Evolutionary conservation across 2,888 invertebrate genomes (phyloP).

Genomic region (Drosophila ustulata): DNA sequence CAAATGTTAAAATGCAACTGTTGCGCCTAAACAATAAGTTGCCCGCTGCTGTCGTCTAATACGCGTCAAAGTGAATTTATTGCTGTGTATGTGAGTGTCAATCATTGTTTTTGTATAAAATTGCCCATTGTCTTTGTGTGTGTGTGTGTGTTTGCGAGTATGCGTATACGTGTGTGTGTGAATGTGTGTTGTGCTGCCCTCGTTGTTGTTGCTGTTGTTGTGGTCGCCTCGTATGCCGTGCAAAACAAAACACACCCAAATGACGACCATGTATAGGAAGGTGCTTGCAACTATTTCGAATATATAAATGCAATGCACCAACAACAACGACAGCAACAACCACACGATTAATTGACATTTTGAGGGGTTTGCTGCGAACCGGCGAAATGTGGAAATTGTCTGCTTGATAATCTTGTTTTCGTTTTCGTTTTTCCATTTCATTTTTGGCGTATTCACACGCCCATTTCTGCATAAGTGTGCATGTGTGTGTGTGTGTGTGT

Average conservation of each 20-base stretch:
- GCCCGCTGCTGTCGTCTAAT: constrained; percentile 26
- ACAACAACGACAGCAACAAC: neutral
- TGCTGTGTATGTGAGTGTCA: constrained; percentile 51
- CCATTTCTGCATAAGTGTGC: constrained; percentile 45
- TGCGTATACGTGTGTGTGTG: constrained; percentile 7
- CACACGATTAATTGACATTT: constrained; percentile 12
- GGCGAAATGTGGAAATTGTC: constrained; percentile 35
- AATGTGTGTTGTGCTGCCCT: constrained; percentile 19
- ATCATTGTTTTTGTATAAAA: constrained; percentile 50
- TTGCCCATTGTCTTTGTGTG: constrained; percentile 52
- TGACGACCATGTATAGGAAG: constrained; percentile 25
- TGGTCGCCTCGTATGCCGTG: constrained; percentile 49
- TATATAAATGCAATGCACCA: constrained; percentile 6
- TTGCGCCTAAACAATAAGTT: constrained; percentile 37
- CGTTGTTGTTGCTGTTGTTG: constrained; percentile 37
- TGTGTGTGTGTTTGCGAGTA: constrained; percentile 4
- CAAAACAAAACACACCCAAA: constrained; percentile 66
- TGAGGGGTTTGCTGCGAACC: constrained; percentile 28
- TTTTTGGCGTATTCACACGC: constrained; percentile 47
- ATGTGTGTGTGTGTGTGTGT: constrained; percentile 4
- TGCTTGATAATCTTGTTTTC: neutral
- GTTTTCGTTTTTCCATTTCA: neutral
- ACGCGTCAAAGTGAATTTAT: constrained; percentile 27
- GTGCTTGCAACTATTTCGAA: constrained; percentile 3
- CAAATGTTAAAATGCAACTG: constrained; percentile 46